phyloP scores from a whole-genome alignment of 2,113 vertebrate genomes.

The Bos javanicus region DNA sequence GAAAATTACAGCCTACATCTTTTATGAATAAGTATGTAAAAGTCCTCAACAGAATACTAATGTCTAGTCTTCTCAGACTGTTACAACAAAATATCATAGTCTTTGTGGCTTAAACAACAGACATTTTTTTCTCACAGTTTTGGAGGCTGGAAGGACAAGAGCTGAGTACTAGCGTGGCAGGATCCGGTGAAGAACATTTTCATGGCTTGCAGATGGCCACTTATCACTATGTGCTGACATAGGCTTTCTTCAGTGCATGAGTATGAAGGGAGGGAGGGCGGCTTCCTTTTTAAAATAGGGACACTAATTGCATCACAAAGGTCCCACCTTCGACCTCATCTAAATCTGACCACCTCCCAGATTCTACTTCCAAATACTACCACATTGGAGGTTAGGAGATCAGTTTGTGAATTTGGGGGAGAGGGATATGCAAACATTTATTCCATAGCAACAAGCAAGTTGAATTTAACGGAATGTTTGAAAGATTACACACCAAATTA shows the following conservation, averaged over 20 bases:
- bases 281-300: neutral
- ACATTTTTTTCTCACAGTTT: neutral
- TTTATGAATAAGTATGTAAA: neutral
- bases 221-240: neutral
- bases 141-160: neutral
- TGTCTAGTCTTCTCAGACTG: neutral
- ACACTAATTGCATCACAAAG: neutral
- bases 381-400: neutral
- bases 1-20: neutral
- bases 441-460: neutral
- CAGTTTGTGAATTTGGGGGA: neutral
- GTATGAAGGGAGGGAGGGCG: neutral
- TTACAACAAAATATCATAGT: neutral
- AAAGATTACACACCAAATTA: neutral
- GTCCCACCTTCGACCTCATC: neutral
- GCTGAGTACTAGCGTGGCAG: neutral
- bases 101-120: neutral
- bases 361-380: neutral
- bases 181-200: neutral
- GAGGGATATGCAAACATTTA: neutral
- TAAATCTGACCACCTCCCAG: neutral
- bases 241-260: neutral
- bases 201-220: neutral
- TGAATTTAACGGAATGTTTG: neutral
- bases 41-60: neutral